Base-by-base conservation (phyloP, 2,797 vertebrate genomes). In the Scolopax bukidnonensis region DNA sequence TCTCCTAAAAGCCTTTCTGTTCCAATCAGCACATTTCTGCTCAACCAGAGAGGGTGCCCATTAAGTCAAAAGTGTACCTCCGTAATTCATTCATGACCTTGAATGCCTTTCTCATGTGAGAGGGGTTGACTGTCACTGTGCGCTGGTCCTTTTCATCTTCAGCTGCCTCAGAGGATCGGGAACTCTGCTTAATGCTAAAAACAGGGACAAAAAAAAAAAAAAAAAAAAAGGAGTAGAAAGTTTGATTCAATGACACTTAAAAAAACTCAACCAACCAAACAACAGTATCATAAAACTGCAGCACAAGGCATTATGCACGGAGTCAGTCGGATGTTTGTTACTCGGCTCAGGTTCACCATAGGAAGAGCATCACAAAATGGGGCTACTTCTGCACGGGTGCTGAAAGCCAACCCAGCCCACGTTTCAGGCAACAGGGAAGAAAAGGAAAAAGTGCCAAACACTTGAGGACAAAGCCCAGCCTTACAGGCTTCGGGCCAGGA, bases 81-180 rank as follows among this genome's bases (percentile, higher is more conserved):
- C 99, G 98, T 89, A 99, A 97, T 83, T 99, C 99, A 78, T 99
- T 99, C 99, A 99, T 99, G 91, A 99, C 98, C 97, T 98, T 99
- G 97, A 99, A 99, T 4, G 99, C 99, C 97, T 99, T 99, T 97
- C 98, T 99, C 99, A 98, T 99, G 97, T 99, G 99, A 69, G 98
- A 98, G 94, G 99, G 98, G 96, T 99, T 99, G 98, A 99, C 98
- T 64, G 98, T 98, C 97, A 98, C 96, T 40, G 98, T 98, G 94
- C 98, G 98, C 86, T 98, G 98, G 63, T 98, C 98, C 97, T 98
- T 98, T 21, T 97, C 97, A 82, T 99, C 99, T 93, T 98, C 98
- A 17, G 97, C 97, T 81, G 98, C 98, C 88, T 76, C 97, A 74
- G 96, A 97, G 74, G 95, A 97, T 93, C 96, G 98, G 25, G 98